Conservation (phyloP, 2,888 invertebrate species). For the Lepidonotus clava region DNA sequence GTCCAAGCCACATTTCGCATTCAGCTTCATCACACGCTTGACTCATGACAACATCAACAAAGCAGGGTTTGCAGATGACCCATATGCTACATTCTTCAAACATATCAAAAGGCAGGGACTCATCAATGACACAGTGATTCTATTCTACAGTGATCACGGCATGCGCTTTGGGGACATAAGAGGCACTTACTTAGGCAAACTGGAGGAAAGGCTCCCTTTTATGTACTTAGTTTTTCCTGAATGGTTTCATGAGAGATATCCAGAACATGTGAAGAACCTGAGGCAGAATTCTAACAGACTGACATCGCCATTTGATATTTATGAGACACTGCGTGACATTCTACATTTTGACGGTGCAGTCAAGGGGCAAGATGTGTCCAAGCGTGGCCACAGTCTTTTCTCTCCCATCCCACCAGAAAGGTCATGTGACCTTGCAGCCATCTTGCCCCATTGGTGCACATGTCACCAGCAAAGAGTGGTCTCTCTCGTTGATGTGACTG, state of each 20-base stretch:
- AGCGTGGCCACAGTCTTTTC: conserved; percentile 85
- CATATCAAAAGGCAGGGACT: conserved; percentile 77
- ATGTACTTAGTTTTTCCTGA: conserved; percentile 87
- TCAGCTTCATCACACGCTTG: conserved; percentile 91
- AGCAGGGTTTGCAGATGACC: conserved; percentile 87
- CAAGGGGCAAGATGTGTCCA: conserved; percentile 32
- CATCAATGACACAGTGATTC: conserved; percentile 71
- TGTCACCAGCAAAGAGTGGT: conserved; percentile 87
- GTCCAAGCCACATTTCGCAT: conserved; percentile 87
- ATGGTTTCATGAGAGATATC: conserved; percentile 86
- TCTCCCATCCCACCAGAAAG: conserved; percentile 86
- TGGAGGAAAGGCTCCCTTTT: conserved; percentile 94
- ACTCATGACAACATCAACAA: conserved; percentile 92
- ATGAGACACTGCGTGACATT: conserved; percentile 87
- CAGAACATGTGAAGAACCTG: conserved; percentile 83
- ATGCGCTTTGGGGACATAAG: conserved; percentile 92
- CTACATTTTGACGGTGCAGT: conserved; percentile 48
- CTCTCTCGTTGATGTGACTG: conserved; percentile 82
- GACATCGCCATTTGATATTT: conserved; percentile 92
- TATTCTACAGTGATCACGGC: conserved; percentile 91
- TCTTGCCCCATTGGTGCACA: conserved; percentile 93
- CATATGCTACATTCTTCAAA: conserved; percentile 84
- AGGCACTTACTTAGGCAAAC: conserved; percentile 87
- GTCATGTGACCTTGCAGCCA: conserved; percentile 89
- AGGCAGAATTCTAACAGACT: conserved; percentile 85